Evolutionary conservation across 2,888 invertebrate species (phyloP).

Genomic region (Eristalinus aeneus): DNA sequence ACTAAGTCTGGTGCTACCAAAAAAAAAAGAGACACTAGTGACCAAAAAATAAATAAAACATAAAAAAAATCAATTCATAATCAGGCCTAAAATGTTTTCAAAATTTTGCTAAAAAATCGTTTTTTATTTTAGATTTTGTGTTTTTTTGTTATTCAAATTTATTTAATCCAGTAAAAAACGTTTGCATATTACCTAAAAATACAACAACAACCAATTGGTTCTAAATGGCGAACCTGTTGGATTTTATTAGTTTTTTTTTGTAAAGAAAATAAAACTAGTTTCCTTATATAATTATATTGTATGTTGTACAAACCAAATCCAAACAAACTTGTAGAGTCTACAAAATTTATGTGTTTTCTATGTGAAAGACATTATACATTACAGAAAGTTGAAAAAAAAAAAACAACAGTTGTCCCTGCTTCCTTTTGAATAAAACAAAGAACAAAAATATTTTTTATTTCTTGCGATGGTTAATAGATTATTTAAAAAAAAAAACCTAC

Average conservation of each 20-base stretch:
- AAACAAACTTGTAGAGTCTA: constrained; percentile 52
- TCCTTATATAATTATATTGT: constrained; percentile 52
- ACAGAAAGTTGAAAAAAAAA: constrained; percentile 41
- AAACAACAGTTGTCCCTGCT: constrained; percentile 61
- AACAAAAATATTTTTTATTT: constrained; percentile 48
- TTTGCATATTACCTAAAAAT: constrained; percentile 49
- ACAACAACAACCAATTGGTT: constrained; percentile 74
- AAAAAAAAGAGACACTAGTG: constrained; percentile 81
- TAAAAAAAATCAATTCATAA: constrained; percentile 70
- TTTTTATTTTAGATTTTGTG: constrained; percentile 50
- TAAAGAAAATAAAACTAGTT: constrained; percentile 25
- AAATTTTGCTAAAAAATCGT: constrained; percentile 72
- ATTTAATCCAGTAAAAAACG: constrained; percentile 56
- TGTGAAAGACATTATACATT: constrained; percentile 60
- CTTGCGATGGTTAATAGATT: constrained; percentile 38
- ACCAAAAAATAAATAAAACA: constrained; percentile 76
- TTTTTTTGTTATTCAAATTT: constrained; percentile 17
- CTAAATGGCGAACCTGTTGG: constrained; percentile 76
- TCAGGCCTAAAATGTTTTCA: constrained; percentile 80
- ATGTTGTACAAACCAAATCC: constrained; percentile 52
- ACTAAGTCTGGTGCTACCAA: constrained; percentile 68
- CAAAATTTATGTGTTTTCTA: constrained; percentile 62
- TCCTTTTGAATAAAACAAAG: constrained; percentile 55
- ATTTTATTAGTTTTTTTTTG: constrained; percentile 69
- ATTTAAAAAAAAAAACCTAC: constrained; percentile 44